Evolutionary conservation across 2,113 vertebrate species (phyloP).

Genomic region (Misgurnus mizolepis): DNA sequence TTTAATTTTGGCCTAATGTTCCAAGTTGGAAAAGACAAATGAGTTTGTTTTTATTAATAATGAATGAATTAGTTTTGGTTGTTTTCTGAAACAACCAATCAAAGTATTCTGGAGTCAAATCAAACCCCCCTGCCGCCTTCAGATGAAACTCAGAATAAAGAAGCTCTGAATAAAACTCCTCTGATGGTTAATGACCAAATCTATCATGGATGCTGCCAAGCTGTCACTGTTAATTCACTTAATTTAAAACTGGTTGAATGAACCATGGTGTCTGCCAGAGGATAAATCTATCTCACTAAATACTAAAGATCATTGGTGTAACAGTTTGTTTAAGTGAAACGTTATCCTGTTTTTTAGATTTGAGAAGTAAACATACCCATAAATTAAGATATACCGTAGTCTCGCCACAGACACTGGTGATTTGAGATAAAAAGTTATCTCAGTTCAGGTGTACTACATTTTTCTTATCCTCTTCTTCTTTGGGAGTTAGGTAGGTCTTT

Average conservation of each 20-base stretch:
- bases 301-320: neutral
- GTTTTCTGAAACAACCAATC: neutral
- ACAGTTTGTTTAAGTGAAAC: neutral
- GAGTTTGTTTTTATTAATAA: neutral
- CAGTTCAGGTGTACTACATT: constrained; percentile 68
- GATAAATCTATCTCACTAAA: constrained; percentile 21
- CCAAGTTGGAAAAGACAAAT: no score
- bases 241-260: constrained; percentile 13
- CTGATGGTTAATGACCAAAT: constrained; percentile 25
- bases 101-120: neutral
- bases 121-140: neutral
- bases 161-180: constrained; percentile 20
- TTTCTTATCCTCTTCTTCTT: constrained; percentile 39
- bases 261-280: constrained; percentile 20
- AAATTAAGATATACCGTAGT: neutral
- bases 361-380: neutral
- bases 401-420: neutral
- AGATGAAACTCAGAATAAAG: constrained; percentile 11
- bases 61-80: constrained; percentile 7
- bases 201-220: constrained; percentile 26
- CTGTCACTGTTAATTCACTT: constrained; percentile 23
- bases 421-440: constrained; percentile 75
- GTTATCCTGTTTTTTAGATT: no score
- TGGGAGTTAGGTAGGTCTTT: constrained; percentile 56
- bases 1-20: no score